A percentile compares a stretch with the other conserved stretches of the same genome.
These are phyloP conservation scores for Phoronis australis DNA, from an alignment of 2,888 invertebrate genomes.

Conservation along the genomic window DNA sequence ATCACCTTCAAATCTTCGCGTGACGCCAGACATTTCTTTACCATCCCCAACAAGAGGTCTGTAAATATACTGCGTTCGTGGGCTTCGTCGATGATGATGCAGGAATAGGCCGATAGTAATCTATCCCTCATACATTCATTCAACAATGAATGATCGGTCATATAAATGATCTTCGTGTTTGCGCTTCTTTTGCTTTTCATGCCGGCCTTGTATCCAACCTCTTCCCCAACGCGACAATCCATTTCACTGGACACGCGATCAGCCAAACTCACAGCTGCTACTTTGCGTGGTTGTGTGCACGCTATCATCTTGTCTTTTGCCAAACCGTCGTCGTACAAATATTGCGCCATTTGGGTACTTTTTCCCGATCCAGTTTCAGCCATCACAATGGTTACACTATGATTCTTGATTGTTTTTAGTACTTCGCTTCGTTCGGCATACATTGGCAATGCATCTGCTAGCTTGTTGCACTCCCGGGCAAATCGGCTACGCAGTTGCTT, in stretches of 20 bases:
- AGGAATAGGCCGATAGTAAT: constrained; percentile 22
- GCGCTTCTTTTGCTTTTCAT: constrained; percentile 19
- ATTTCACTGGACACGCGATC: constrained; percentile 46
- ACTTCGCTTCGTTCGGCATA: constrained; percentile 35
- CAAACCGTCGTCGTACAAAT: constrained; percentile 36
- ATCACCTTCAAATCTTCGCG: constrained; percentile 43
- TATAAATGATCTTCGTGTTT: constrained; percentile 38
- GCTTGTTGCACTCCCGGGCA: constrained; percentile 27
- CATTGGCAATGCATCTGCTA: constrained; percentile 35
- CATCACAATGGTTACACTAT: constrained; percentile 41
- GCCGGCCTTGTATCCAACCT: constrained; percentile 43
- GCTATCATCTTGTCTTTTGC: constrained; percentile 29
- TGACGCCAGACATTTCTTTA: constrained; percentile 31
- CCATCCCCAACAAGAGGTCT: constrained; percentile 48
- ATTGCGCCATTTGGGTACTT: constrained; percentile 51
- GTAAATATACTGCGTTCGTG: constrained; percentile 51
- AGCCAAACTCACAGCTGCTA: constrained; percentile 48
- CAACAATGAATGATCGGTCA: constrained; percentile 48
- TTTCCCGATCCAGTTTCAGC: constrained; percentile 54
- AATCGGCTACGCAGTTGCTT: no score
- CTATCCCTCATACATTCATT: constrained; percentile 42
- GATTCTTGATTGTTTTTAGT: constrained; percentile 21
- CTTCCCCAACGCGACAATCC: constrained; percentile 29
- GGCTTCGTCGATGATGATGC: constrained; percentile 52
- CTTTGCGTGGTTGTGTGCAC: constrained; percentile 52